Percentiles rank a stretch among this genome's conserved stretches.
phyloP scores from a whole-genome alignment of 92 coral and sea anemone genomes.

The Isaurus tuberculatus region DNA sequence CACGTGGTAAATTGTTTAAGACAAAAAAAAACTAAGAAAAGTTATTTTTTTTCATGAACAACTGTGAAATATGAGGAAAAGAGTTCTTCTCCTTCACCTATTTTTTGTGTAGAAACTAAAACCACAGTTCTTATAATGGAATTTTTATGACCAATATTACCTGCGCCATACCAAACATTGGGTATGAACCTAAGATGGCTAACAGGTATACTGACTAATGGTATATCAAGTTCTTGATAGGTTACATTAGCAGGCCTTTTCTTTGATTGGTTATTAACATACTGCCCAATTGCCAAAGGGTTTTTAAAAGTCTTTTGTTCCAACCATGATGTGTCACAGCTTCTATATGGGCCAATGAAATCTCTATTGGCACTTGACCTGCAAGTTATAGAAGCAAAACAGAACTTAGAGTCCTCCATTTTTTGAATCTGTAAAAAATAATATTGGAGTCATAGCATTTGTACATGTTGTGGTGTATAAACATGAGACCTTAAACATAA shows the following conservation, averaged over 20 bases:
- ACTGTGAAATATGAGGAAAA: conserved; percentile 98
- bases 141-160: conserved; percentile 65
- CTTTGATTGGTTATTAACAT: conserved; percentile 85
- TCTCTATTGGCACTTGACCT: conserved; percentile 93
- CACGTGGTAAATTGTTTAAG: background rate
- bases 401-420: background rate
- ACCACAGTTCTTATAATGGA: conserved; percentile 83
- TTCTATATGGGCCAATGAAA: conserved; percentile 77
- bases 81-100: conserved; percentile 80
- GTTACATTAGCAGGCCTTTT: conserved; percentile 82
- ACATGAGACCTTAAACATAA: too few relatives aligned
- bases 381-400: background rate
- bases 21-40: background rate
- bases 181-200: conserved; percentile 82
- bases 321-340: conserved; percentile 90
- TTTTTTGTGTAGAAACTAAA: conserved; percentile 77
- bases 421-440: too few relatives aligned
- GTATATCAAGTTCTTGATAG: conserved; percentile 90
- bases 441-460: too few relatives aligned
- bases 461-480: too few relatives aligned
- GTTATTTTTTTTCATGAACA: conserved; percentile 58
- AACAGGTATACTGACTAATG: conserved; percentile 60
- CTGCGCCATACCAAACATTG: conserved; percentile 91
- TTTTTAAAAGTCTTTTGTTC: conserved; percentile 58
- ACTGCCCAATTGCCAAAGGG: conserved; percentile 93